Evolutionary conservation across 1,140 invertebrate species (phyloP), one percentile per base, ranked within the genome.

Genomic region (Wiebesia pumilae): DNA sequence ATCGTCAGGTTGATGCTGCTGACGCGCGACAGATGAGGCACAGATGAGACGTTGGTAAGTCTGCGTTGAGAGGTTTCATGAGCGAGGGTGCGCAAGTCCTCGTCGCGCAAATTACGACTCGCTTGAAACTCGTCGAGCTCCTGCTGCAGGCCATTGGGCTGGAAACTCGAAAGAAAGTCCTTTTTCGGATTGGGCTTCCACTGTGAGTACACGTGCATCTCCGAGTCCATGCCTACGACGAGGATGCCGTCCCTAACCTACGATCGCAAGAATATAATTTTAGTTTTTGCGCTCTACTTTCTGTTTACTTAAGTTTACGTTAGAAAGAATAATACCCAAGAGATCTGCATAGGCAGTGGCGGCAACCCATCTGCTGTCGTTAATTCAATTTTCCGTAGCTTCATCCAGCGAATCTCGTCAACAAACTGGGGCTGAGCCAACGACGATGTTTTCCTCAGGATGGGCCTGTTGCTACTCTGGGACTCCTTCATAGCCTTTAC

Each of bases 161-260:
- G 92, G 1, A 93, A 90, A 65, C 92, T 94, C 38, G 71, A 75
- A 14, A 75, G 24, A 38, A 75, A 75, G 16, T 94, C 93, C 33
- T 91, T 95, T 24, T 94, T 94, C 38, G 94, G 94, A 88, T 96
- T 96, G 3, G 97, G 96, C 90, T 97, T 97, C 99, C 99, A 99
- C 92, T 99, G 99, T 0, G 98, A 99, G 91, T 99, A 99, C 0
- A 99, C 98, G 90, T 99, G 98, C 98, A 99, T 99, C 93, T 99
- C 99, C 51, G 98, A 99, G 91, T 99, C 98, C 98, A 99, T 99
- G 38, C 98, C 99, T 10, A 99, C 98, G 0, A 99, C 98, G 7
- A 99, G 94, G 88, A 99, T 98, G 7, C 99, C 99, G 90, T 99
- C 98, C 51, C 99, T 95, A 14, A 85, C 82, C 82, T 83, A 33